Evolutionary conservation across 2,797 vertebrate genomes (phyloP).

Genomic region (Coregonus suidteri): DNA sequence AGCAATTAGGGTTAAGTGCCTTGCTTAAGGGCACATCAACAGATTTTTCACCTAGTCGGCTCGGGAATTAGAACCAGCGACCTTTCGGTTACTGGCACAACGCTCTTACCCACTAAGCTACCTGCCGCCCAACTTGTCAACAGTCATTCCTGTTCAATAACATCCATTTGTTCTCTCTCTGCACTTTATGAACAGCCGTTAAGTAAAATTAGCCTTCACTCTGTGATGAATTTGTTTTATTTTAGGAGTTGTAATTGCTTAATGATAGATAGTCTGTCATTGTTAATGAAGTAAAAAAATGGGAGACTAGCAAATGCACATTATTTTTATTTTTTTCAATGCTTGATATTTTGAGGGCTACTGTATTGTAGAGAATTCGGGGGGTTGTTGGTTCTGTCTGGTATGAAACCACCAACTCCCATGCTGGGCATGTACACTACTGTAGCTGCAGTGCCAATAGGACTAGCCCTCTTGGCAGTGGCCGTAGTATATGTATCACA

Average conservation of each 20-base stretch:
- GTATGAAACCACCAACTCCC: neutral
- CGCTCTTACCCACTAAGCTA: too few relatives aligned
- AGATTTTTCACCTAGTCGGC: too few relatives aligned
- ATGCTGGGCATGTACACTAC: neutral
- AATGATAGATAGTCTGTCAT: neutral
- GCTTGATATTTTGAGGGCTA: neutral
- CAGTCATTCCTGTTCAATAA: neutral
- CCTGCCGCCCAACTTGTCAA: too few relatives aligned
- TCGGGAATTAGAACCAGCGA: too few relatives aligned
- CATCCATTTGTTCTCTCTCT: neutral
- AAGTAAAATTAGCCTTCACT: neutral
- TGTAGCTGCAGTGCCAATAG: neutral
- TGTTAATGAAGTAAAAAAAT: neutral
- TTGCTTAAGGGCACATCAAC: too few relatives aligned
- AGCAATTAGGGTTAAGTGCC: too few relatives aligned
- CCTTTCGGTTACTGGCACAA: too few relatives aligned
- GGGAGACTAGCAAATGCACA: neutral
- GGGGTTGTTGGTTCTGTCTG: neutral
- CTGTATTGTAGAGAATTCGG: neutral
- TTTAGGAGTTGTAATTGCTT: neutral
- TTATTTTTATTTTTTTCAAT: neutral
- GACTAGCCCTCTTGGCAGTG: neutral
- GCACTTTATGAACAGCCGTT: neutral
- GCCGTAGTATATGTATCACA: neutral
- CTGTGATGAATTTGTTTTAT: neutral